Evolutionary conservation across 2,797 vertebrate genomes (phyloP).

Genomic region (Nothura maculosa): DNA sequence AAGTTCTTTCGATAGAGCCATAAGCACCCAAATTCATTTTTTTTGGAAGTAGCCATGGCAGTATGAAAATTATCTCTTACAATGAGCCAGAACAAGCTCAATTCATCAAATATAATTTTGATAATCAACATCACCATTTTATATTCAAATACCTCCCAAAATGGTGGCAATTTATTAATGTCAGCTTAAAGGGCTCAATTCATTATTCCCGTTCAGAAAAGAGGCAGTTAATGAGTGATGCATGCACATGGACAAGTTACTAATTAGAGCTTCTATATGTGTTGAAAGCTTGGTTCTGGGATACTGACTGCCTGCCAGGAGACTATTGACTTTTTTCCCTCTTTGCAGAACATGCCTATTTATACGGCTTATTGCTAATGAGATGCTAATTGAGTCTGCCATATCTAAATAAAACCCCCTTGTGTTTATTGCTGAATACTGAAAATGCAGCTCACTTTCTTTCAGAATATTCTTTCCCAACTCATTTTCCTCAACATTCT

Average conservation of each 20-base stretch:
- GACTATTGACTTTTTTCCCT: constrained; percentile 58
- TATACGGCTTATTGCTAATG: constrained; percentile 68
- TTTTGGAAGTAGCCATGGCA: constrained; percentile 13
- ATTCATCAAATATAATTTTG: constrained; percentile 81
- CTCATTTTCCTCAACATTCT: constrained; percentile 35
- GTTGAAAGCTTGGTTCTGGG: constrained; percentile 48
- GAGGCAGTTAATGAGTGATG: constrained; percentile 76
- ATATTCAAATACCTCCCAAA: constrained; percentile 81
- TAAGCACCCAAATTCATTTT: neutral
- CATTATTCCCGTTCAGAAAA: constrained; percentile 78
- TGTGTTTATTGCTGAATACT: constrained; percentile 33
- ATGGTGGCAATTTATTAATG: constrained; percentile 82
- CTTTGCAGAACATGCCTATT: constrained; percentile 61
- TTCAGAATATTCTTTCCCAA: constrained; percentile 46
- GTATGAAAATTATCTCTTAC: constrained; percentile 65
- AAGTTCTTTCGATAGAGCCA: neutral
- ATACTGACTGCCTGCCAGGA: constrained; percentile 47
- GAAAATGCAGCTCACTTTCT: constrained; percentile 30
- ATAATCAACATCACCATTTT: constrained; percentile 78
- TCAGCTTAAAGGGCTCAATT: constrained; percentile 79
- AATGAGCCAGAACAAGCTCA: constrained; percentile 79
- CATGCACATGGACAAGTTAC: constrained; percentile 66
- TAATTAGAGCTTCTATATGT: constrained; percentile 68
- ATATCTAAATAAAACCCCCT: constrained; percentile 36
- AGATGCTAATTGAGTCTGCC: constrained; percentile 68